These are phyloP conservation scores for Amphiduros pacificus DNA, from an alignment of 2,888 invertebrate species.

Conservation along the genomic window DNA sequence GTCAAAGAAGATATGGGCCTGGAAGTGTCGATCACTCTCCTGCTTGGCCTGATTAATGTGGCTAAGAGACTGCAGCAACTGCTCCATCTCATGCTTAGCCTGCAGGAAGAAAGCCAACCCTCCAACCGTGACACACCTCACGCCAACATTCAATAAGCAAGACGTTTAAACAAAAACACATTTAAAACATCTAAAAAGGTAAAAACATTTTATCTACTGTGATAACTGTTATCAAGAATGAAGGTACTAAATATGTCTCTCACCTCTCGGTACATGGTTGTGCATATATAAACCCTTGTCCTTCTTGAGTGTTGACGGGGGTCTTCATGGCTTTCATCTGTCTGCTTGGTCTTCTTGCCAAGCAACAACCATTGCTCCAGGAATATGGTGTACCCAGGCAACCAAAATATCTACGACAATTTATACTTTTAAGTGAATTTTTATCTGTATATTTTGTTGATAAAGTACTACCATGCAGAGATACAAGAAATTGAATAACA, in stretches of 20 bases:
- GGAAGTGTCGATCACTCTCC: slow-evolving; percentile 38
- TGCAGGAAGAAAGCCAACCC: slow-evolving; percentile 21
- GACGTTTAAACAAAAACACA: not conserved
- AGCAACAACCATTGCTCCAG: slow-evolving; percentile 43
- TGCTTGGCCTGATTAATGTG: slow-evolving; percentile 41
- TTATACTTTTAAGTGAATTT: not conserved
- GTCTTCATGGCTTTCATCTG: slow-evolving; percentile 20
- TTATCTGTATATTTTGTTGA: not conserved
- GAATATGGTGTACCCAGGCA: slow-evolving; percentile 41
- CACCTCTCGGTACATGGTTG: slow-evolving; percentile 55
- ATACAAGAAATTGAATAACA: no score
- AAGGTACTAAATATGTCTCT: not conserved
- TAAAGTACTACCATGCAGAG: no score
- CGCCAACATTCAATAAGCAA: not conserved
- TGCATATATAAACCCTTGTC: slow-evolving; percentile 47
- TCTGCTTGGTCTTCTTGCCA: slow-evolving; percentile 32
- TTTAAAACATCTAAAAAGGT: not conserved
- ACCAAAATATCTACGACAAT: slow-evolving; percentile 43
- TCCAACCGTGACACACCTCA: not conserved
- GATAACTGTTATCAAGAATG: not conserved
- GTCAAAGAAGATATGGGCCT: slow-evolving; percentile 51
- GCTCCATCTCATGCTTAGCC: slow-evolving; percentile 48
- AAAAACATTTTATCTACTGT: not conserved
- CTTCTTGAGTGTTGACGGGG: slow-evolving; percentile 24
- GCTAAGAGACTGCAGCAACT: slow-evolving; percentile 43